Evolutionary conservation across 2,888 invertebrate species (phyloP), one percentile per base, ranked within the genome.

Genomic region (Serripes groenlandicus): DNA sequence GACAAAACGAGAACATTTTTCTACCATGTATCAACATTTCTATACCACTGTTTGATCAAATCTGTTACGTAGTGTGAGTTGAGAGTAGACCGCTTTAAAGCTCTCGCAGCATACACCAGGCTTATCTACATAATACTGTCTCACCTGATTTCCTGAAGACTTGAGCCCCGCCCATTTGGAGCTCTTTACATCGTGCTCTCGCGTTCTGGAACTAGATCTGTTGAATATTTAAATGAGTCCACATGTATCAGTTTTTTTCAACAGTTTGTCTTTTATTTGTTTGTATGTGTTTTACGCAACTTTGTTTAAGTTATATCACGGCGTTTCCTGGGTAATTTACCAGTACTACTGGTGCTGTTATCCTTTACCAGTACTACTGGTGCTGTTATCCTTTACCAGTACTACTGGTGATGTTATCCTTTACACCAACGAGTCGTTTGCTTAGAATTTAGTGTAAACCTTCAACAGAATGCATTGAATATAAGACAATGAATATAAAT

Each of bases 121-220:
- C 9, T n/a, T n/a, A n/a, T n/a, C n/a, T 42, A 42, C 42, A 9
- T 11, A 42, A 9, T 42, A 11, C 18, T 42, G 18, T 18, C 18
- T 42, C 9, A 9, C 42, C 9, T 42, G 42, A 11, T 42, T 9
- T 9, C 42, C 42, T 42, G 42, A 42, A 42, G 42, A n/a, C n/a
- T n/a, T n/a, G n/a, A n/a, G n/a, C n/a, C n/a, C n/a, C n/a, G n/a
- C n/a, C 18, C 9, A 11, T 28, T 58, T 58, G 58, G 23, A 28
- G 98, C 94, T 98, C 98, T 96, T 98, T 98, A 95, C 98, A 98
- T 72, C 98, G 95, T 32, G 98, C 98, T 89, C 98, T 96, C 82
- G 98, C 98, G 95, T 98, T 98, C 95, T 98, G 98, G 95, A 98
- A 98, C 98, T 98, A 98, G 81, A 95, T 95, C 92, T 23, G 71